Percentiles rank a stretch among this genome's conserved stretches.
These are phyloP conservation scores for Anaspis maculata DNA, from an alignment of 2,888 invertebrate species.

Conservation along the genomic window DNA sequence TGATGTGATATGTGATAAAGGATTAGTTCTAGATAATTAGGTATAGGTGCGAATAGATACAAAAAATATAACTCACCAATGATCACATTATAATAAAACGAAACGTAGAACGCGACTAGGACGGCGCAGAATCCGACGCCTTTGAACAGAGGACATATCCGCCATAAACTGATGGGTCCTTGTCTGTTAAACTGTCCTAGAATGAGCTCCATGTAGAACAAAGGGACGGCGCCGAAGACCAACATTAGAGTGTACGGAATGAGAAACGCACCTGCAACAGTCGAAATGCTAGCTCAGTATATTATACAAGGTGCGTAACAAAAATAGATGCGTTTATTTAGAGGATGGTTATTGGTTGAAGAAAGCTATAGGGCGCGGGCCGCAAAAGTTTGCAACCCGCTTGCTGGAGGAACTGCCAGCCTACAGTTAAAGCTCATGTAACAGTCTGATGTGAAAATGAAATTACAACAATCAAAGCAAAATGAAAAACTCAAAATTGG, in stretches of 20 bases:
- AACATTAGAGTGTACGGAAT: conserved; percentile 70
- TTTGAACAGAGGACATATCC: conserved; percentile 75
- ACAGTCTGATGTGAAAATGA: too few relatives aligned
- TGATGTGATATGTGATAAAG: too few relatives aligned
- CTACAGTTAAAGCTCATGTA: too few relatives aligned
- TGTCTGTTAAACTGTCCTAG: conserved; percentile 69
- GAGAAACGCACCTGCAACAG: conserved; percentile 60
- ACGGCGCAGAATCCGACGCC: conserved; percentile 78
- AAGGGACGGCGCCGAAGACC: conserved; percentile 65
- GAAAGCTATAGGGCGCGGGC: too few relatives aligned
- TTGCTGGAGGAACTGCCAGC: too few relatives aligned
- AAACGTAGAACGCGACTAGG: conserved; percentile 70
- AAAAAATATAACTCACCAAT: conserved; percentile 50
- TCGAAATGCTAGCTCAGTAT: too few relatives aligned
- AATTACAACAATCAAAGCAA: too few relatives aligned
- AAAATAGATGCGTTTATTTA: too few relatives aligned
- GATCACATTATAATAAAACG: conserved; percentile 78
- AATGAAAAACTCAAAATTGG: too few relatives aligned
- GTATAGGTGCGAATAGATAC: not conserved
- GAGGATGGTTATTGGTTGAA: too few relatives aligned
- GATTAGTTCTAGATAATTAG: not conserved
- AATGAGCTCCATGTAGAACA: conserved; percentile 73
- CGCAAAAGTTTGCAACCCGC: too few relatives aligned
- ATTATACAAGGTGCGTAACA: too few relatives aligned
- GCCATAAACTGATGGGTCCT: conserved; percentile 74